Conservation (phyloP, 2,797 vertebrate species). For the Channallabes apus region DNA sequence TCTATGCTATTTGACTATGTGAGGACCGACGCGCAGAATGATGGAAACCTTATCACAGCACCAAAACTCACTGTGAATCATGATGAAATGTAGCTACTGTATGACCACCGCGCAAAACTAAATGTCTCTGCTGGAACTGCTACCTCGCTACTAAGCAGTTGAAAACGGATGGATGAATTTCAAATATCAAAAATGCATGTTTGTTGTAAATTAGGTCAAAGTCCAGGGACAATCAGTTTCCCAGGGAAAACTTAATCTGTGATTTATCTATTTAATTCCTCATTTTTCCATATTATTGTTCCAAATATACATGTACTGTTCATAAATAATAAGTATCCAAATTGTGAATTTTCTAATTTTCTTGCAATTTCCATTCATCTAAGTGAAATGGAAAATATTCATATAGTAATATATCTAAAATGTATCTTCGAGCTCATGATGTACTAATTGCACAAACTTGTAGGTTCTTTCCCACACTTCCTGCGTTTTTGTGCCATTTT, state of each 20-base stretch:
- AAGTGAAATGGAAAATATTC: no score
- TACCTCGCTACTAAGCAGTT: no score
- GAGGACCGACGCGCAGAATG: no score
- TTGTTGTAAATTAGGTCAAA: neutral
- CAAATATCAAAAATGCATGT: neutral
- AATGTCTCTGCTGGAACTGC: no score
- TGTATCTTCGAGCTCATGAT: no score
- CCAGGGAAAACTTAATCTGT: neutral
- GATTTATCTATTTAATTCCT: neutral
- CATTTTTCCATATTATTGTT: neutral
- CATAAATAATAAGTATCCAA: neutral
- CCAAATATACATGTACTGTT: neutral
- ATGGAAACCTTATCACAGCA: no score
- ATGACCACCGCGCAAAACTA: no score
- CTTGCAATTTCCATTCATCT: neutral
- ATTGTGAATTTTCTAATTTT: neutral
- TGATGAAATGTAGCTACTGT: no score
- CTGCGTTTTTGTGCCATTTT: neutral
- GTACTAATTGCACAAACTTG: neutral
- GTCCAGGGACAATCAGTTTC: neutral
- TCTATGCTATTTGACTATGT: no score
- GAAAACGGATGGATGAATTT: no score
- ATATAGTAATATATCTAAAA: no score
- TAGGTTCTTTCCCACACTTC: neutral
- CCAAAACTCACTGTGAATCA: no score